These are phyloP conservation scores for Zosterops pallidus DNA, from an alignment of 2,113 vertebrate genomes.

Conservation along the genomic window DNA sequence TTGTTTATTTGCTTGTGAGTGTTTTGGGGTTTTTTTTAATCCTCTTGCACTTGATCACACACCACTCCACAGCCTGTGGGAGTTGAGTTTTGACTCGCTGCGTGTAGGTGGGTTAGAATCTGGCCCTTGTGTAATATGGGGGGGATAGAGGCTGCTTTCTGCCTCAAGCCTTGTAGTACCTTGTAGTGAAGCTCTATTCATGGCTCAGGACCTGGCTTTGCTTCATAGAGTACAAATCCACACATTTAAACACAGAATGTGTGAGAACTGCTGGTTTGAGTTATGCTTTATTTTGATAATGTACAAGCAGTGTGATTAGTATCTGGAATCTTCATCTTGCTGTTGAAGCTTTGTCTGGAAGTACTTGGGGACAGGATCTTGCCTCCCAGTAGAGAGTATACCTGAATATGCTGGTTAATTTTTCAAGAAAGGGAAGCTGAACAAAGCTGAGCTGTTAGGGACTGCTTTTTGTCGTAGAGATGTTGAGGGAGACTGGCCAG, in stretches of 20 bases:
- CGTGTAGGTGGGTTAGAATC: constrained; percentile 18
- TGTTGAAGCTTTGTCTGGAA: background rate
- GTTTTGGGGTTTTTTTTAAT: background rate
- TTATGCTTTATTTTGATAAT: background rate
- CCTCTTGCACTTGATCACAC: background rate
- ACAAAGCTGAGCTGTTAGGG: background rate
- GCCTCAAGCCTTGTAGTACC: background rate
- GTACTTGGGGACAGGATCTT: background rate
- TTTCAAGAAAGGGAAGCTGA: background rate
- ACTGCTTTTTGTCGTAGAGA: background rate
- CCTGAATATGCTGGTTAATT: background rate
- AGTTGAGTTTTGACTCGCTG: background rate
- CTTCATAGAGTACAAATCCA: background rate
- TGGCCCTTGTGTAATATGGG: background rate
- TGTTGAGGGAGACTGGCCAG: background rate
- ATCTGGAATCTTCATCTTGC: background rate
- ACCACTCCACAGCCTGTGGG: background rate
- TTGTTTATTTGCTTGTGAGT: background rate
- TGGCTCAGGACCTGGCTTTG: constrained; percentile 11
- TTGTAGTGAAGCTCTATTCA: background rate
- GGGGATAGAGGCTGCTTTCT: background rate
- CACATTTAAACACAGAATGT: background rate
- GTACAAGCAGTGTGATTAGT: background rate
- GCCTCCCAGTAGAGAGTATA: background rate
- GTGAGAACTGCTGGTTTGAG: background rate